phyloP scores from a whole-genome alignment of 1,140 invertebrate genomes.

The Solenopsis invicta region DNA sequence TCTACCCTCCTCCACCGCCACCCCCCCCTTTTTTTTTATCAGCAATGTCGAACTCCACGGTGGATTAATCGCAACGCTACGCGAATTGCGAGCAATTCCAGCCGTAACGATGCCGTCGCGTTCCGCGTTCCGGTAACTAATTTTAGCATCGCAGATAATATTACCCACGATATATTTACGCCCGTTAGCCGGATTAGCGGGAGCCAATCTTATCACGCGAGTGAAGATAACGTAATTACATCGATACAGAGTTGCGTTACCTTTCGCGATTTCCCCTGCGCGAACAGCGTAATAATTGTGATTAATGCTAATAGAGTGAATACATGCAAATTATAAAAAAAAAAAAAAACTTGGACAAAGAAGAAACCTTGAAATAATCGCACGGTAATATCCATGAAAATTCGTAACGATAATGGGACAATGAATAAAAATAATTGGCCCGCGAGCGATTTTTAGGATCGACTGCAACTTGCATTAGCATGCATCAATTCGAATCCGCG shows the following conservation, averaged over 20 bases:
- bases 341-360: neutral
- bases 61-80: conserved; percentile 25
- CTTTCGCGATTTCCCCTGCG: conserved; percentile 15
- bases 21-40: neutral
- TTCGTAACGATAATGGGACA: neutral
- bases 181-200: conserved; percentile 10
- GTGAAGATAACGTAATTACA: conserved; percentile 52
- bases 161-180: conserved; percentile 34
- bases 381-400: neutral
- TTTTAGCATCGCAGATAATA: conserved; percentile 43
- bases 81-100: conserved; percentile 19
- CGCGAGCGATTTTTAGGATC: conserved; percentile 12
- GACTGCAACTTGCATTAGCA: conserved; percentile 1
- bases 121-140: conserved; percentile 29
- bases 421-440: neutral
- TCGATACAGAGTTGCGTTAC: conserved; percentile 43
- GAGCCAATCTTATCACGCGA: conserved; percentile 52
- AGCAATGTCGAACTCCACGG: neutral
- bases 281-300: conserved; percentile 29
- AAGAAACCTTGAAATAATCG: neutral
- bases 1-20: neutral
- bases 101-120: neutral
- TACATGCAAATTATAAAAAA: neutral
- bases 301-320: conserved; percentile 54
- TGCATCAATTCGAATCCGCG: conserved; percentile 19